Base-by-base conservation (phyloP, 2,888 invertebrate genomes). In the Diplazon laetatorius region DNA sequence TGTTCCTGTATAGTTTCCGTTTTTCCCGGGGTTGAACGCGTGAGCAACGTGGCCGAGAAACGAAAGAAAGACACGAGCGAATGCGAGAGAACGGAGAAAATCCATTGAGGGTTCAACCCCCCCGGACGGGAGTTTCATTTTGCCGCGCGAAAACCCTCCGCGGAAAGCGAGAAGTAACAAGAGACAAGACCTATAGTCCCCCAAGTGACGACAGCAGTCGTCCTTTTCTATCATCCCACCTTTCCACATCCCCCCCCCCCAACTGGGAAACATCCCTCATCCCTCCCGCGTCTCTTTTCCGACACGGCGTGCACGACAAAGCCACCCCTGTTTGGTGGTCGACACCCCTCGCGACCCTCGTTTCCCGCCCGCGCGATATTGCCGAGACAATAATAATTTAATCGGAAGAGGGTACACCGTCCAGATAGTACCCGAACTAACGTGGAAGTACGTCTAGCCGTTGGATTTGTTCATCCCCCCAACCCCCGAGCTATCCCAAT, bases 301-400 rank as follows among this genome's bases (percentile, higher is more conserved):
- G 39, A 20, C 59, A 59, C 39, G 39, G 12, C 6, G n/a, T 18
- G 18, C 59, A 60, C 70, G 68, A 79, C 71, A 76, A 62, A 72
- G 75, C 57, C n/a, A n/a, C 46, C 50, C 57, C 62, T 30, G 71
- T 76, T 76, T 37, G 65, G 59, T 65, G 70, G 76, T 55, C 70
- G n/a, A 70, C 39, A 55, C 44, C 42, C 55, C n/a, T 42, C 55
- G 18, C 46, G 30, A 35, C 35, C 57, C 30, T 39, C 48, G 35
- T 71, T 52, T 52, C 39, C 16, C 60, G 52, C 57, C 59, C 35
- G 25, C 8, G 16, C 50, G 18, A 8, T 30, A 62, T 72, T 74
- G 68, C 62, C 73, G 65, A 69, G 77, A 79, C 82, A 83, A 84
- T 85, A 85, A 87, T 86, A 87, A 88, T 87, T 89, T 86, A 87